Conservation (phyloP, 1,140 invertebrate species). For the Xylocopa sonorina region DNA sequence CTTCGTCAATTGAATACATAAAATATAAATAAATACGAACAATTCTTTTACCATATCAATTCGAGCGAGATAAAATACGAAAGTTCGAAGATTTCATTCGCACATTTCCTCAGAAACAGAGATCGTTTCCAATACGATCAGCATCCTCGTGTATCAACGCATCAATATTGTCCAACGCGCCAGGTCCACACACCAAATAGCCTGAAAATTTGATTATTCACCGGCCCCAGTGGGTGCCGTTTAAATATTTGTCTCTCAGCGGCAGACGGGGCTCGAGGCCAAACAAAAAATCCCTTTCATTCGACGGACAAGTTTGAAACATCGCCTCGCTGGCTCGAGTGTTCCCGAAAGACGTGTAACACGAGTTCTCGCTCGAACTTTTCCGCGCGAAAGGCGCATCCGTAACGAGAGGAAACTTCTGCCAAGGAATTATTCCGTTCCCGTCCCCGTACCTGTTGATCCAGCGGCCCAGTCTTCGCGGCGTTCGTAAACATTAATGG, state of each 20-base stretch:
- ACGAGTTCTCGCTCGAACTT: constrained; percentile 10
- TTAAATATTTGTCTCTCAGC: background rate
- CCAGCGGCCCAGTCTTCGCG: background rate
- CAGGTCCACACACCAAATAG: no score
- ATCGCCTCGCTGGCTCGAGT: background rate
- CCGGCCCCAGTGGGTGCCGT: no score
- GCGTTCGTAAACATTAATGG: constrained; percentile 11
- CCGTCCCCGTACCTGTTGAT: constrained; percentile 27
- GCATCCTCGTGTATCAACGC: no score
- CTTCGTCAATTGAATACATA: no score
- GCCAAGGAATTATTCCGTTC: constrained; percentile 15
- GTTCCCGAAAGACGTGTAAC: background rate
- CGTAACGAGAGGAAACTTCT: constrained; percentile 15
- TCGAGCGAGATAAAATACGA: no score
- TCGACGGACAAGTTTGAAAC: background rate
- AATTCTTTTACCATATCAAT: no score
- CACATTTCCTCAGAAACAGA: no score
- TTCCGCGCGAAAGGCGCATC: background rate
- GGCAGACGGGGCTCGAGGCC: background rate
- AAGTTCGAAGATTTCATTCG: no score
- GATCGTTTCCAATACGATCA: no score
- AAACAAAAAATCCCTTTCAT: background rate
- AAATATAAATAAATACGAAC: no score
- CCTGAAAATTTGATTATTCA: background rate
- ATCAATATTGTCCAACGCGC: no score